Evolutionary conservation across 1,140 invertebrate genomes (phyloP), one percentile per base, ranked within the genome.

Genomic region (Spodoptera litura): DNA sequence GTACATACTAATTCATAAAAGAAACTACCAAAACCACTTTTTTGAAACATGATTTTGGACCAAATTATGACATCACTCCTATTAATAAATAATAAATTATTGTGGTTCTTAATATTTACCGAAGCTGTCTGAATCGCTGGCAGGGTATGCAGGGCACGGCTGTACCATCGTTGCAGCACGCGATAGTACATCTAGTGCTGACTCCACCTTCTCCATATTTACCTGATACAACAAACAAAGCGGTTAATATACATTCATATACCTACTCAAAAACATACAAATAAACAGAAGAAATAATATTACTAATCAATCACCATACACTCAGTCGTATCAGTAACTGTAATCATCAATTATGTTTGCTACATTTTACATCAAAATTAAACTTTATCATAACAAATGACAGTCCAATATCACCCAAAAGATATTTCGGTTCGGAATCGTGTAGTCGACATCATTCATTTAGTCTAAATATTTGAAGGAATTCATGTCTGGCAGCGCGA

Each of bases 141-240:
- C 90, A 13, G 91, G 91, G 81, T 93, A 95, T 4, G 93, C 89
- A n/a, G 92, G 86, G 74, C 92, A 93, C 86, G 97, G 97, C 94
- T 97, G 97, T 83, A 98, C 96, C 97, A 98, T 98, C n/a, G 97
- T 98, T 31, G 98, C 98, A 76, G 98, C 98, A 89, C 97, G 96
- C 68, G 97, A 98, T 81, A 98, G 95, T 83, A 98, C 97, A 89
- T 98, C 98, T 89, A 98, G 94, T 74, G 98, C 97, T 79, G 97
- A 97, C 95, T 98, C 98, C 91, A 97, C 96, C 79, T 93, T 95
- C 87, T 95, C 94, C 94, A 95, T 95, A 38, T 77, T 87, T 68
- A 79, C 81, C 82, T 73, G 20, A 11, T 13, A 25, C 35, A 72
- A 77, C 20, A 77, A 56, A 49, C 0, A 55, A 76, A 62, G 9